Percentiles rank a stretch among this genome's conserved stretches.
These are phyloP conservation scores for Agelaius phoeniceus DNA, from an alignment of 2,113 vertebrate species.

Conservation along the genomic window DNA sequence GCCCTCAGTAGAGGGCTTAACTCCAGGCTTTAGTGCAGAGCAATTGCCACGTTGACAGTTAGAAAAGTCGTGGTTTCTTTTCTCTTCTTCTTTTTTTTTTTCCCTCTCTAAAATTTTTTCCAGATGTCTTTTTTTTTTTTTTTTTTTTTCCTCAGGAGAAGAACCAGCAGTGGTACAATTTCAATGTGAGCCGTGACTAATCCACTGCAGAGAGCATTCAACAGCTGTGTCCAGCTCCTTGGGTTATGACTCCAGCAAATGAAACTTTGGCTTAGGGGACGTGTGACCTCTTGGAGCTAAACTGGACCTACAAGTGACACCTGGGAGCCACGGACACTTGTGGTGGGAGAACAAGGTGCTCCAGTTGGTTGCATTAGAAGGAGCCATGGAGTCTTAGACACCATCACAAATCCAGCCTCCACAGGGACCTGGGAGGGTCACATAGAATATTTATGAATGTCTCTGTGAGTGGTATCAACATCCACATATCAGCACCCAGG, in stretches of 20 bases:
- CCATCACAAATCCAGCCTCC: not conserved
- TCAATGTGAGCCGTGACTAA: slow-evolving; percentile 70
- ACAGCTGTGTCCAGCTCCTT: not conserved
- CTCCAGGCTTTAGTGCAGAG: slow-evolving; percentile 51
- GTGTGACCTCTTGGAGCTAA: not conserved
- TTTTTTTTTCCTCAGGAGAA: slow-evolving; percentile 23
- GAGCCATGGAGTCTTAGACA: not conserved
- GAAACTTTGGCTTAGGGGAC: not conserved
- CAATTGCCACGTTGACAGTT: slow-evolving; percentile 79
- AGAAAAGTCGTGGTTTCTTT: slow-evolving; percentile 58
- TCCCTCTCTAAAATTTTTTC: slow-evolving; percentile 51
- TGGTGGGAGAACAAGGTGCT: not conserved
- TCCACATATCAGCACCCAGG: not conserved
- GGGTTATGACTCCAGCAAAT: not conserved
- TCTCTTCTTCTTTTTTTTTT: slow-evolving; percentile 23
- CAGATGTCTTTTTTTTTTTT: slow-evolving; percentile 69
- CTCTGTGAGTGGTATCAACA: not conserved
- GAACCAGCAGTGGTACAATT: slow-evolving; percentile 35
- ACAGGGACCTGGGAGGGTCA: accelerated
- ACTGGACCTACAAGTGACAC: not conserved
- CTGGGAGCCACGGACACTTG: accelerated
- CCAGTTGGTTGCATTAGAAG: not conserved
- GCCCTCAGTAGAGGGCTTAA: slow-evolving; percentile 41
- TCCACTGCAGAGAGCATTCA: slow-evolving; percentile 56
- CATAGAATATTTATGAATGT: not conserved